Evolutionary conservation across 1,140 invertebrate species (phyloP).

Genomic region (Papilio aristodemus): DNA sequence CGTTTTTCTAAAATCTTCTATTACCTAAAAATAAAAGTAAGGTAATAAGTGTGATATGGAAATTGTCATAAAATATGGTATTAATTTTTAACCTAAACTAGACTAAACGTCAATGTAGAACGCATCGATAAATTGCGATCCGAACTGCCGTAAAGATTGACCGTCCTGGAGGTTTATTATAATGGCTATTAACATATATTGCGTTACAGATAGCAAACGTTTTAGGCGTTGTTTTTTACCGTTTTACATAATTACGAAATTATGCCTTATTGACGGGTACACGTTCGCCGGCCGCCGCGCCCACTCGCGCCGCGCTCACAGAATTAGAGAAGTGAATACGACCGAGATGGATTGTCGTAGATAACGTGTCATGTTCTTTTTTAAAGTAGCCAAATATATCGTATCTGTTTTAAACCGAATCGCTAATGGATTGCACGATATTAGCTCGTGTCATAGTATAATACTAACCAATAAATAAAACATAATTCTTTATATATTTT

Average conservation of each 20-base stretch:
- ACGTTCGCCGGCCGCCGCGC: slow-evolving; percentile 48
- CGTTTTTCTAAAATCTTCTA: too few species aligned
- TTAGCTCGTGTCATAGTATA: not conserved
- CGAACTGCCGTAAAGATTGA: slow-evolving; percentile 61
- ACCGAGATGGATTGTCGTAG: slow-evolving; percentile 68
- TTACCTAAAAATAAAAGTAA: too few species aligned
- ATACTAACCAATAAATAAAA: not conserved
- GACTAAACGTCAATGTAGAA: slow-evolving; percentile 59
- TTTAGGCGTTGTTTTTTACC: slow-evolving; percentile 69
- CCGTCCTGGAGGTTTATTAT: slow-evolving; percentile 69
- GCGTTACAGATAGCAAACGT: slow-evolving; percentile 71
- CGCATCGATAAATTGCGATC: slow-evolving; percentile 59
- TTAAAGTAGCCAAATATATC: slow-evolving; percentile 64
- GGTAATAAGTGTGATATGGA: too few species aligned
- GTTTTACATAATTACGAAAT: slow-evolving; percentile 77
- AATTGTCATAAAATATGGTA: too few species aligned
- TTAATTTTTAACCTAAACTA: too few species aligned
- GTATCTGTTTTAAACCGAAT: slow-evolving; percentile 51
- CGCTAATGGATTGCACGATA: slow-evolving; percentile 49
- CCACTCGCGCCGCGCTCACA: slow-evolving; percentile 60
- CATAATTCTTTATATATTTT: not conserved
- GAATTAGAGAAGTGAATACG: slow-evolving; percentile 65
- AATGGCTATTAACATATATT: slow-evolving; percentile 71
- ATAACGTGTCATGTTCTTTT: slow-evolving; percentile 73
- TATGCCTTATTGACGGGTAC: slow-evolving; percentile 67